Evolutionary conservation across 1,140 invertebrate genomes (phyloP), one percentile per base, ranked within the genome.

Genomic region (Eriocheir sinensis): DNA sequence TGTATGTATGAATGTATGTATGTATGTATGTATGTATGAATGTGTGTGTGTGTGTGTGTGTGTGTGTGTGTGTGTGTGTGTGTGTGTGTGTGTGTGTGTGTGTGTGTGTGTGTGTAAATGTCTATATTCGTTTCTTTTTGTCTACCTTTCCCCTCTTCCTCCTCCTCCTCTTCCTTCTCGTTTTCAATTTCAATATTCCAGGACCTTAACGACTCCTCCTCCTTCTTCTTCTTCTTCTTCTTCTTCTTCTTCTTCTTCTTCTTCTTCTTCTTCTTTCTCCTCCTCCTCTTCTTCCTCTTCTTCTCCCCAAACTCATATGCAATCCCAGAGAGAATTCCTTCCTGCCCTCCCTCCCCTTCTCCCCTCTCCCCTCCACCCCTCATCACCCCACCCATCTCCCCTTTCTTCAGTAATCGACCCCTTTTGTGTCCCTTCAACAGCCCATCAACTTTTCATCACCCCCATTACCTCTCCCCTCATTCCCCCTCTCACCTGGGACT

Each of bases 61-160:
- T 72, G 60, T 72, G 60, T 72, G 60, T 72, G 60, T 72, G 60
- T 72, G 60, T 72, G 60, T 72, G 60, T 72, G 60, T 72, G 60
- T 72, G 60, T 72, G 60, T 72, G 60, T 72, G 60, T 72, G 60
- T 72, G 60, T 72, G 60, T 72, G 60, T 72, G 60, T 72, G 60
- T 72, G 27, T 72, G 27, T 72, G 17, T 72, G 60, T n/a, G 17
- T 72, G 17, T 72, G 48, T 53, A 21, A 17, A 21, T 53, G 48
- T 53, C 12, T 53, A 21, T 53, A 21, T 53, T 9, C 21, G 48
- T 53, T 17, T 12, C 48, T 53, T 53, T 53, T 53, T 21, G 12
- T 21, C 48, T 53, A 53, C 21, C 21, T 53, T 21, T 17, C 48
- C 21, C 48, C 21, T 53, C 48, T 21, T 53, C 48, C 21, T n/a